Evolutionary conservation across 2,797 vertebrate species (phyloP), one percentile per base, ranked within the genome.

Genomic region (Gambusia yucatana): DNA sequence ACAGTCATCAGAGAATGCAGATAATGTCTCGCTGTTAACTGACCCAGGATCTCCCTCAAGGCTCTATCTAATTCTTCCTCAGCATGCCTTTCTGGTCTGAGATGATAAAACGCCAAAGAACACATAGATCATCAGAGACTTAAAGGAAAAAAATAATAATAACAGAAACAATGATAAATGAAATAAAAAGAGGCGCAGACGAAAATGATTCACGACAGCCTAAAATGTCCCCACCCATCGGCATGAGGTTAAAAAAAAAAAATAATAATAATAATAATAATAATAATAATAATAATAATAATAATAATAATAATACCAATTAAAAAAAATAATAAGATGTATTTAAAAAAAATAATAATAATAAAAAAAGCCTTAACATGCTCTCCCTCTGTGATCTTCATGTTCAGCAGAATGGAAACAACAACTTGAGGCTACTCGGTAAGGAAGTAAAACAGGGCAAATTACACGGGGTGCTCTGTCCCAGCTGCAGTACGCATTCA

Each of bases 11-110:
- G 96, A 91, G 97, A 97, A 95, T 97, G 97, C 93, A 98, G 96
- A 94, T 97, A 97, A 96, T 97, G 97, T 94, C 97, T 96, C 93
- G 97, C 96, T 88, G 97, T 97, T 94, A 98, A 95, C 95, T 97
- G 97, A 94, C 97, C 97, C 96, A 98, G 95, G 94, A 97, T 96
- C 96, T 96, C 97, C 95, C 97, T 97, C 95, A 98, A 98, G 96
- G 97, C 97, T 97, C 97, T 97, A 96, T 97, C 97, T 96, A 99
- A 97, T 94, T 97, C 96, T 94, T 96, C 97, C 93, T 97, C 97
- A 95, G 97, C 96, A 94, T 97, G 96, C 96, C 97, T 98, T 94
- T 93, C 95, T 94, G 96, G 86, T 96, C 91, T 95, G 95, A 90
- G 93, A 94, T 91, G 94, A 93, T 96, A 94, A 95, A 95, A 95